phyloP scores from a whole-genome alignment of 2,113 vertebrate species.

The Mystacornis crossleyi region DNA sequence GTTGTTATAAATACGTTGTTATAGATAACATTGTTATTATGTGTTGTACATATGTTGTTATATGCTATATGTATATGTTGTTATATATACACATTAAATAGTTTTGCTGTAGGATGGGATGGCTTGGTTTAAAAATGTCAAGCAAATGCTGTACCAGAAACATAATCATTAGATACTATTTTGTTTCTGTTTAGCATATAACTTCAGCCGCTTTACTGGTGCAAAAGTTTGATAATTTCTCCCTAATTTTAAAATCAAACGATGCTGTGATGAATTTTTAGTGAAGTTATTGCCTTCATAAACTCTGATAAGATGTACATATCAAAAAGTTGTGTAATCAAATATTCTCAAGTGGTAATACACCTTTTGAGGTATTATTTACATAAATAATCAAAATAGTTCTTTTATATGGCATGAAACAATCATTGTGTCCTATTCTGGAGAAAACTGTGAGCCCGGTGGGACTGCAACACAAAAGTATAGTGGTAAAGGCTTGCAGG shows the following conservation, averaged over 20 bases:
- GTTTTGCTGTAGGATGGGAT: constrained; percentile 24
- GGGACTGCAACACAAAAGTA: neutral
- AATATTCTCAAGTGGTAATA: neutral
- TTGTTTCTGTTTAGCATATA: neutral
- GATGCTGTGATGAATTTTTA: neutral
- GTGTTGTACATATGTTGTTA: neutral
- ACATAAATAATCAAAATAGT: neutral
- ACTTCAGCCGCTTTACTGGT: constrained; percentile 4
- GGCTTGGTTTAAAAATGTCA: constrained; percentile 23
- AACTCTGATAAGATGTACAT: neutral
- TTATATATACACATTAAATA: neutral
- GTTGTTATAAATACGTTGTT: neutral
- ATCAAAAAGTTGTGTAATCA: neutral
- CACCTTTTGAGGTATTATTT: neutral
- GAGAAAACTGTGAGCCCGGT: neutral
- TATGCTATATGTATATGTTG: neutral
- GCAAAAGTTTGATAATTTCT: neutral
- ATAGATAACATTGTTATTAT: too few species aligned
- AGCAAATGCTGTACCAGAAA: constrained; percentile 30
- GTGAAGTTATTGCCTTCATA: neutral
- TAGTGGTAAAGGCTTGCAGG: neutral
- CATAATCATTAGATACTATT: constrained; percentile 6
- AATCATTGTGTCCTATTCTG: neutral
- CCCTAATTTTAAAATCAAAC: constrained; percentile 13
- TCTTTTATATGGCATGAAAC: neutral